Evolutionary conservation across 2,888 invertebrate genomes (phyloP), one percentile per base, ranked within the genome.

Genomic region (Agonopterix alstromeriana): DNA sequence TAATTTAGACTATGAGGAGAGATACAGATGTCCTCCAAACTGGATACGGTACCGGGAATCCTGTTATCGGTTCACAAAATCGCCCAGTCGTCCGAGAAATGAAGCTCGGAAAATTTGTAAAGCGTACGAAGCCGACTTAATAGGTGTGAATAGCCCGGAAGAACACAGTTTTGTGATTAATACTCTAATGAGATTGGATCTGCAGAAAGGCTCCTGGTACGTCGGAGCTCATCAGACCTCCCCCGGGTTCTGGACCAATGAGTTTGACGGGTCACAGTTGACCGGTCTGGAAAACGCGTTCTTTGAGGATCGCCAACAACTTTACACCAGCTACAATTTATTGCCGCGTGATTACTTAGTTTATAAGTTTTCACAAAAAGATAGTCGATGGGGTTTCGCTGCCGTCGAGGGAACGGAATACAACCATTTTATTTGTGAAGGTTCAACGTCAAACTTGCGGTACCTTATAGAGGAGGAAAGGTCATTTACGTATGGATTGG

Each of bases 41-140:
- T 98, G 98, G 98, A 81, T 94, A n/a, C 91, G 92, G 35, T 95
- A 91, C 69, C 91, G 93, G 56, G 93, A 94, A 53, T 93, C 94
- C 0, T 98, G 98, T 77, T 98, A 97, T 74, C 92, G 95, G 46
- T 98, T 98, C 68, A 95, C 96, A 2, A 94, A 95, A 66, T 97
- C 96, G 4, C 97, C 97, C 0, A 91, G 93, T 61, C 94, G 93
- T 49, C 92, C 92, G 42, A 92, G 94, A 67, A 93, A 92, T 61
- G 97, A 97, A 62, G 97, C 97, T 0, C 91, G 94, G 59, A 92
- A 92, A 65, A 94, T 95, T 60, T 98, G 97, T 71, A 93, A 94
- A 87, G 94, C 95, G 0, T 94, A 93, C 63, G 94, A 94, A 65
- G 92, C 96, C 1, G 95, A 97, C 70, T 82, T 98, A 47, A 88